phyloP scores from a whole-genome alignment of 2,113 vertebrate genomes.

The Bambusicola thoracicus region DNA sequence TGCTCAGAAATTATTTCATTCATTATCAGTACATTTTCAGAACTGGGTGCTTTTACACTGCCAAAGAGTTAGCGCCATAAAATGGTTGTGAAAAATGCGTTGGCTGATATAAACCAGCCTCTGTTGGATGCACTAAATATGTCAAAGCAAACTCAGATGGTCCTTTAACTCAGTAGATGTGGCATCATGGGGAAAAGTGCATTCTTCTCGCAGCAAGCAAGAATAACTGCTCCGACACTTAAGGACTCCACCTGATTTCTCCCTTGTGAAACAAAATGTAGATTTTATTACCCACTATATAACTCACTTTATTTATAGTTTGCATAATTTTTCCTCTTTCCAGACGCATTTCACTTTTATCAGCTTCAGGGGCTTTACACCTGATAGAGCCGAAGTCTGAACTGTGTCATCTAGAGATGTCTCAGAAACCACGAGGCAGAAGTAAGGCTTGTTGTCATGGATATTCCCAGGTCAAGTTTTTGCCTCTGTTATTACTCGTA shows the following conservation, averaged over 20 bases:
- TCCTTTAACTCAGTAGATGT: slow-evolving; percentile 26
- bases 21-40: slow-evolving; percentile 11
- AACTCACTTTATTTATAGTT: slow-evolving; percentile 59
- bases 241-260: slow-evolving; percentile 59
- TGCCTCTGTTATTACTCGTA: background rate
- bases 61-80: background rate
- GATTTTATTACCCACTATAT: slow-evolving; percentile 63
- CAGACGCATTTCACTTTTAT: slow-evolving; percentile 51
- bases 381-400: background rate
- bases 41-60: background rate
- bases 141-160: slow-evolving; percentile 54
- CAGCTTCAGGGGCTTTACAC: slow-evolving; percentile 27
- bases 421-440: slow-evolving; percentile 14
- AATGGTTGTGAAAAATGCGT: slow-evolving; percentile 32
- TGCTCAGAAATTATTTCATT: slow-evolving; percentile 39
- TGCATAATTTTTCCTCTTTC: slow-evolving; percentile 59
- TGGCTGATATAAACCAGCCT: slow-evolving; percentile 32
- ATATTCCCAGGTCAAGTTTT: background rate
- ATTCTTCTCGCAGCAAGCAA: slow-evolving; percentile 26
- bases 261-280: slow-evolving; percentile 58
- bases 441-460: background rate
- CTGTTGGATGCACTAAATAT: slow-evolving; percentile 48
- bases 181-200: background rate
- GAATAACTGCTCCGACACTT: slow-evolving; percentile 48
- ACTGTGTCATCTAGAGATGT: background rate